Conservation (phyloP, 2,888 invertebrate species). For the Lasioglossum marginatum region DNA sequence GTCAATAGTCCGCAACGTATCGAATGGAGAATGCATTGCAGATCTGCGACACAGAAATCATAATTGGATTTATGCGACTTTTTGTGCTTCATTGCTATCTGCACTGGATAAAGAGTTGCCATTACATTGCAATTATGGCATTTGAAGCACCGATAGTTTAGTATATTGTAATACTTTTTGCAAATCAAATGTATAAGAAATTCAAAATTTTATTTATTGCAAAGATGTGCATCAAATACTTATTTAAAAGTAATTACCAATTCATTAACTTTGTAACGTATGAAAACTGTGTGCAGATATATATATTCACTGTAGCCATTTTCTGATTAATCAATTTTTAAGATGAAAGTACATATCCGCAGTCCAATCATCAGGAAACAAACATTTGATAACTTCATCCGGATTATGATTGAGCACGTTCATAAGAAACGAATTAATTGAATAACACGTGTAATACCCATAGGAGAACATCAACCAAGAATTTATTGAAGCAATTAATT, state of each 20-base stretch:
- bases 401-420: background rate
- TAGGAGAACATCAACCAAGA: background rate
- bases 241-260: too few relatives aligned
- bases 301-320: too few relatives aligned
- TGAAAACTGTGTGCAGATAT: too few relatives aligned
- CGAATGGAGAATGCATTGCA: slow-evolving; percentile 11
- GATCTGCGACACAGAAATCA: slow-evolving; percentile 38
- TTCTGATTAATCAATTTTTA: too few relatives aligned
- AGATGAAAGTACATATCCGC: too few relatives aligned
- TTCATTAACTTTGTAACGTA: too few relatives aligned
- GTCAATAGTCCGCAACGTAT: background rate
- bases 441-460: background rate
- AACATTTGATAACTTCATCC: background rate
- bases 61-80: slow-evolving; percentile 51
- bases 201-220: too few relatives aligned
- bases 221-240: too few relatives aligned
- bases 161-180: background rate
- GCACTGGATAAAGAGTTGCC: background rate
- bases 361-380: too few relatives aligned
- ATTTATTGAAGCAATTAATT: background rate
- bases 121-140: background rate
- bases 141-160: background rate
- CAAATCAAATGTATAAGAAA: too few relatives aligned
- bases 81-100: slow-evolving; percentile 9
- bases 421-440: background rate